phyloP scores from a whole-genome alignment of 2,113 vertebrate species.

The Equus przewalskii region DNA sequence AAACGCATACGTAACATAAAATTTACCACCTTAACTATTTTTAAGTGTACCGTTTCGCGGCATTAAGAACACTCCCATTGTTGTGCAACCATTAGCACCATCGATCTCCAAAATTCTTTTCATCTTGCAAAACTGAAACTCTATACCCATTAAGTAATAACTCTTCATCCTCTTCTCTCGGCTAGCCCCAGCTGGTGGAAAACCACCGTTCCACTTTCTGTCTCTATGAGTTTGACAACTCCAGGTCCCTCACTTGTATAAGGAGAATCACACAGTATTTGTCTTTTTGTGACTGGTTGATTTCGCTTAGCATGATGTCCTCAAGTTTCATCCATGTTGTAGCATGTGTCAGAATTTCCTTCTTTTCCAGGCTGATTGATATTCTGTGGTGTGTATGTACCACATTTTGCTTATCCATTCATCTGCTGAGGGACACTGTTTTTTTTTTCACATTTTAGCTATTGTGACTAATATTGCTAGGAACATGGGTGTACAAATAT shows the following conservation, averaged over 20 bases:
- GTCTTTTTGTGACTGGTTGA: not conserved
- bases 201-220: not conserved
- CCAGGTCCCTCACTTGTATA: not conserved
- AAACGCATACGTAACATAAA: not conserved
- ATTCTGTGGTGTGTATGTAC: not conserved
- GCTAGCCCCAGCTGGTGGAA: not conserved
- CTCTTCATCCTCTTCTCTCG: not conserved
- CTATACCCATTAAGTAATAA: not conserved
- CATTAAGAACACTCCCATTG: not conserved
- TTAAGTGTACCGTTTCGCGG: not conserved
- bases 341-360: not conserved
- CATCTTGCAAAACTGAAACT: constrained; percentile 4
- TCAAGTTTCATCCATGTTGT: not conserved
- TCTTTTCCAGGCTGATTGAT: not conserved
- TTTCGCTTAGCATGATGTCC: not conserved
- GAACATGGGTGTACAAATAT: not conserved
- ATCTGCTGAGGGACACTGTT: not conserved
- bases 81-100: not conserved
- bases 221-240: not conserved
- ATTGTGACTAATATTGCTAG: not conserved
- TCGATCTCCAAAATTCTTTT: not conserved
- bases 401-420: not conserved
- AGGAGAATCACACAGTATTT: not conserved
- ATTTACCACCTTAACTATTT: not conserved
- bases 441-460: not conserved